A percentile compares a stretch with the other conserved stretches of the same genome.
Conservation (phyloP, 2,113 vertebrate genomes). For the Morone chrysops region DNA sequence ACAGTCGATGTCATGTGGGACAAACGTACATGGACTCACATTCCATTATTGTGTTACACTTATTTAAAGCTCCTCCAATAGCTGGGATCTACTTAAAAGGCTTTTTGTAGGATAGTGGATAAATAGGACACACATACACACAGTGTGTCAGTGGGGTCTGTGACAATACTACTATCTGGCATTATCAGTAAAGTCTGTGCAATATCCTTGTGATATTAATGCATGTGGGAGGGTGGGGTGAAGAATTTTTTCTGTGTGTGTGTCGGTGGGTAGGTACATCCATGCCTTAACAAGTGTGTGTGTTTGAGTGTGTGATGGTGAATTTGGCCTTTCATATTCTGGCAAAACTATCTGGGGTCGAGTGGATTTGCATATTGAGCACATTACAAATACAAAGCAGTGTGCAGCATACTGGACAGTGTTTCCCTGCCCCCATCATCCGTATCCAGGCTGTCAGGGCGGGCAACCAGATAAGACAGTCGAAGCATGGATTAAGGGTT, state of each 20-base stretch:
- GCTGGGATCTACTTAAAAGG: constrained; percentile 72
- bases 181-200: constrained; percentile 54
- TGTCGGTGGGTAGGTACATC: not conserved
- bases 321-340: constrained; percentile 42
- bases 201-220: constrained; percentile 44
- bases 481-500: constrained; percentile 63
- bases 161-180: constrained; percentile 55
- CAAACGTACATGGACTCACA: constrained; percentile 4
- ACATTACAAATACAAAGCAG: constrained; percentile 43
- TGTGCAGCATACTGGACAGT: constrained; percentile 16
- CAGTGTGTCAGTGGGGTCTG: constrained; percentile 41
- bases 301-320: constrained; percentile 1
- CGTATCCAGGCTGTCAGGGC: constrained; percentile 43
- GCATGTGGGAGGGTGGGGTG: not conserved
- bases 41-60: constrained; percentile 44
- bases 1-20: constrained; percentile 14
- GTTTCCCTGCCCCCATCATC: constrained; percentile 49
- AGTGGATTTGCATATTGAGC: constrained; percentile 55
- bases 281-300: not conserved
- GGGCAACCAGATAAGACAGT: constrained; percentile 58
- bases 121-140: constrained; percentile 40
- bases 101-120: constrained; percentile 66
- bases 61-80: constrained; percentile 69
- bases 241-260: not conserved
- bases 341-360: constrained; percentile 33